phyloP scores from a whole-genome alignment of 2,888 invertebrate species.

The Pollenia angustigena region DNA sequence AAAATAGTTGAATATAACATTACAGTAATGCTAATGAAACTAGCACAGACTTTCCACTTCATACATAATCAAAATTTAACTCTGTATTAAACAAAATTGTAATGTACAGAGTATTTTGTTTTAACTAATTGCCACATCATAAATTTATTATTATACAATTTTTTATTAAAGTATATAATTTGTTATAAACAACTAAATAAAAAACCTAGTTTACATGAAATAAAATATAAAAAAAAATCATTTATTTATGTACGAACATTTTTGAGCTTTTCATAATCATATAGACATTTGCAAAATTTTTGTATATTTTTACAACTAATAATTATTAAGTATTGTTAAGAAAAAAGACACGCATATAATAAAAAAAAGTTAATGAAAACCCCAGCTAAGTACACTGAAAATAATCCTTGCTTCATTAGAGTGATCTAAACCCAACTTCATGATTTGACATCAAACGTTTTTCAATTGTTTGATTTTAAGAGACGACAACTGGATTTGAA shows the following conservation, averaged over 20 bases:
- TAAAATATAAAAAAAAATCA: conserved; percentile 17
- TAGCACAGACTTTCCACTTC: not conserved
- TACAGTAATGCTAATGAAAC: not conserved
- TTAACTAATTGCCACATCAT: conserved; percentile 1
- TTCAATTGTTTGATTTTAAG: no score
- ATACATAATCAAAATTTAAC: not conserved
- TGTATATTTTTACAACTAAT: conserved; percentile 18
- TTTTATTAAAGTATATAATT: not conserved
- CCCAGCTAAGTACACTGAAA: not conserved
- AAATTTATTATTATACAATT: conserved; percentile 27
- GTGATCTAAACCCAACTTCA: no score
- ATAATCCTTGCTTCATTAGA: no score
- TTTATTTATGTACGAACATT: not conserved
- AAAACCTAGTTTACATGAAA: conserved; percentile 56
- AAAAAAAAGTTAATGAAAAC: not conserved
- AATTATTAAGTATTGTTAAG: conserved; percentile 34
- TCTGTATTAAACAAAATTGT: not conserved
- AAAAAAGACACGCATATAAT: not conserved
- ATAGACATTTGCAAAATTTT: conserved; percentile 11
- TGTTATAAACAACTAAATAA: conserved; percentile 1
- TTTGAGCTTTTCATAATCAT: conserved; percentile 30
- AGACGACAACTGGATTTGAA: no score
- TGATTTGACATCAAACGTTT: no score
- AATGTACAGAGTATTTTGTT: not conserved
- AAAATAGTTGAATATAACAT: not conserved